phyloP scores from a whole-genome alignment of 2,797 vertebrate species.

The Danio aesculapii region DNA sequence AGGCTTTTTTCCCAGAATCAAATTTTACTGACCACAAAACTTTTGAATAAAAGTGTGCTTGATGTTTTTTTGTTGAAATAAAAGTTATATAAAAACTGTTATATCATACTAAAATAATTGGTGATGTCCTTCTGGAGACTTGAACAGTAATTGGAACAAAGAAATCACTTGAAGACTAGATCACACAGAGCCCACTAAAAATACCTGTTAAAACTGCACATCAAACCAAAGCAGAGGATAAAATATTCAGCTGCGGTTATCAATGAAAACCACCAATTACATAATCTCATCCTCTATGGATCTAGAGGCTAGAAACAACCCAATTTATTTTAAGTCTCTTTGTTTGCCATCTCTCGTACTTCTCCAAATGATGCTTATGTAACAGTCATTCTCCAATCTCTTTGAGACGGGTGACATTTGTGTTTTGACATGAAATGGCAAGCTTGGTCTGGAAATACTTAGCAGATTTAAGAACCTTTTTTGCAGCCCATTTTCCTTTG shows the following conservation, averaged over 20 bases:
- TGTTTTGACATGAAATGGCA: constrained; percentile 37
- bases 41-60: too few relatives aligned
- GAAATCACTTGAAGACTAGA: not conserved
- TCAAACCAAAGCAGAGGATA: constrained; percentile 17
- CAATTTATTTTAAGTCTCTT: constrained; percentile 28
- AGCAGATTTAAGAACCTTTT: constrained; percentile 33
- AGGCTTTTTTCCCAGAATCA: too few relatives aligned
- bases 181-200: constrained; percentile 5
- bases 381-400: constrained; percentile 25
- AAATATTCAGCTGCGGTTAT: constrained; percentile 25
- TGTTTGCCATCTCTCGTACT: not conserved
- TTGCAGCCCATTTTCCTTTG: not conserved
- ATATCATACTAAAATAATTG: not conserved
- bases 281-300: constrained; percentile 7
- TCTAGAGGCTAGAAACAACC: not conserved
- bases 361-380: constrained; percentile 35
- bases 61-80: not conserved
- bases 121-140: not conserved
- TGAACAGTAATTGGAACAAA: not conserved
- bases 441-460: not conserved
- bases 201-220: constrained; percentile 33
- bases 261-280: constrained; percentile 8
- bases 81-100: not conserved
- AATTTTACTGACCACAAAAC: too few relatives aligned
- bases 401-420: constrained; percentile 26